A percentile compares a stretch with the other conserved stretches of the same genome.
Conservation (phyloP, 2,797 vertebrate genomes). For the Lateolabrax maculatus region DNA sequence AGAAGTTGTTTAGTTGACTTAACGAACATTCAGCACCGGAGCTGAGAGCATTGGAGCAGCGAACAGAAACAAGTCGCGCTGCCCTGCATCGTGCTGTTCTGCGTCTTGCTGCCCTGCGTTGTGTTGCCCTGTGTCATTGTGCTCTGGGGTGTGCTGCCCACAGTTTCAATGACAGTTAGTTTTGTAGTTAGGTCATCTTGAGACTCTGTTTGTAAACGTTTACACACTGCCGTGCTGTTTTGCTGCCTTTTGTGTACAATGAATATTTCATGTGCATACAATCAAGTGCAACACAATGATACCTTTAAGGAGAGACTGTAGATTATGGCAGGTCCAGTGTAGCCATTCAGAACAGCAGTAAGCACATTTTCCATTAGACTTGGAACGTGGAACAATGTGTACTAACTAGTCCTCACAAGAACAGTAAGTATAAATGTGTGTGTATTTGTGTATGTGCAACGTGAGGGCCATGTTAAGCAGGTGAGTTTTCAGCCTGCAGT, state of each 20-base stretch:
- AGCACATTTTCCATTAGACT: not conserved
- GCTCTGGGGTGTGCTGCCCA: too few relatives aligned
- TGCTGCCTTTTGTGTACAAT: too few relatives aligned
- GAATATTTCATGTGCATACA: not conserved
- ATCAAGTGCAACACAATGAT: not conserved
- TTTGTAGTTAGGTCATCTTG: not conserved
- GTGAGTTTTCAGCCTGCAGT: slow-evolving; percentile 17
- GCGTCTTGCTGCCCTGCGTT: too few relatives aligned
- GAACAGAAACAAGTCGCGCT: too few relatives aligned
- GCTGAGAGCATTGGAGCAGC: too few relatives aligned
- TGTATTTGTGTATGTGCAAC: slow-evolving; percentile 22
- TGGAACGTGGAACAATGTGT: not conserved
- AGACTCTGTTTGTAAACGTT: too few relatives aligned
- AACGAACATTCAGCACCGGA: too few relatives aligned
- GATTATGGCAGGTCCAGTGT: too few relatives aligned
- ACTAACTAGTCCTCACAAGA: not conserved
- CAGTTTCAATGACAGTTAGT: not conserved
- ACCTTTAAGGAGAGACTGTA: not conserved
- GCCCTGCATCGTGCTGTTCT: too few relatives aligned
- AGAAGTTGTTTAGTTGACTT: too few relatives aligned
- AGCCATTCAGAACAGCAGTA: not conserved
- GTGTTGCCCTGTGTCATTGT: too few relatives aligned
- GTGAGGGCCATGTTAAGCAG: slow-evolving; percentile 44
- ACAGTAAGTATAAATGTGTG: not conserved
- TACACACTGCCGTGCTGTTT: too few relatives aligned